Base-by-base conservation (phyloP, 1,140 invertebrate species). In the Saccostrea cuccullata region DNA sequence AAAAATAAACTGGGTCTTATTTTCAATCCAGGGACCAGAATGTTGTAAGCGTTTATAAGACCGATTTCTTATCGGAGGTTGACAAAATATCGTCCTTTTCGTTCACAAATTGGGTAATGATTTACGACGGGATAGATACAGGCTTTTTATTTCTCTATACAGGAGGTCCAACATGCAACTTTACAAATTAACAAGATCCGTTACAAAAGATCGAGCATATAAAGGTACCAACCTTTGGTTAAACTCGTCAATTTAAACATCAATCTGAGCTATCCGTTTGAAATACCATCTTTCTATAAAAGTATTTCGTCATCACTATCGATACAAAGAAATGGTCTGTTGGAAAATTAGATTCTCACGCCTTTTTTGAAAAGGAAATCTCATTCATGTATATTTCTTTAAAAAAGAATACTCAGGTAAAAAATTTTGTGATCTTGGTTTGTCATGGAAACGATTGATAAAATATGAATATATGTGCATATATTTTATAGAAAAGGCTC, bases 401-500 rank as follows among this genome's bases (percentile, higher is more conserved):
- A 23, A 73, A 73, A 26, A 30, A 15, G 23, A 30, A 77, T 40
- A 77, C 70, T 77, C 70, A 77, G 70, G 70, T 77, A 36, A 30
- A n/a, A 30, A 73, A 11, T 26, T 23, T 77, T 26, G 26, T 77
- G 12, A 77, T 30, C 26, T 77, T 30, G 23, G 23, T 30, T 30
- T 77, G 70, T 30, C 70, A 77, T 77, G 70, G 70, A 30, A 77
- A 77, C 70, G 70, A 30, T 77, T 77, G 70, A 36, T 26, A 77
- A 77, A 77, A 77, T 77, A 77, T 77, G 30, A 77, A 77, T 36
- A 77, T 77, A 77, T 77, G 70, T 77, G 70, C 70, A 77, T 77
- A 77, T 77, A 36, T 77, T 77, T 77, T 77, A 26, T 64, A 77
- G 30, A 77, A 36, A 30, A 77, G 26, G 70, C 60, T 26, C 70